Evolutionary conservation across 2,888 invertebrate genomes (phyloP).

Genomic region (Oegoconia quadripuncta): DNA sequence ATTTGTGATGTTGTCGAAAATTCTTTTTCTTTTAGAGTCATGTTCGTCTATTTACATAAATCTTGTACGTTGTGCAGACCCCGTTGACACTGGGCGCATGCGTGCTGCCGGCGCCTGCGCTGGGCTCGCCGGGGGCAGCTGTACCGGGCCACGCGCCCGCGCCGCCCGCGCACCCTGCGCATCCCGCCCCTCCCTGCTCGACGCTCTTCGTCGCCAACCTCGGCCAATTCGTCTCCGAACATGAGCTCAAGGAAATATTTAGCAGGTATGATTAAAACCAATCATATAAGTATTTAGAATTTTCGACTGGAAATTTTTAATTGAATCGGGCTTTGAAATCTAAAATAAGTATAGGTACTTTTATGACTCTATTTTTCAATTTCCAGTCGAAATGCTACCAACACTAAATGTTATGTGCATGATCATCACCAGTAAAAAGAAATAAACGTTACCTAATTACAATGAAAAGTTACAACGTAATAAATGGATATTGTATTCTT

Average conservation of each 20-base stretch:
- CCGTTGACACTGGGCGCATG: constrained; percentile 83
- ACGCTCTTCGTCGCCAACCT: constrained; percentile 99
- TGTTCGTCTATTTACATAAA: not conserved
- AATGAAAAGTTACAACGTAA: constrained; percentile 25
- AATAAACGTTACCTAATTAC: constrained; percentile 12
- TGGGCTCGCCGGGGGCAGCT: constrained; percentile 93
- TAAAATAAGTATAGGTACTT: no score
- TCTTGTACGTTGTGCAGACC: constrained; percentile 46
- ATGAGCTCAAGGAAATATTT: constrained; percentile 98
- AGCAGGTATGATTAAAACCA: constrained; percentile 91
- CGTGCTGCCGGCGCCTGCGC: constrained; percentile 94
- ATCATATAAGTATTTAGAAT: constrained; percentile 25
- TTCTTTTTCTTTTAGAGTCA: not conserved
- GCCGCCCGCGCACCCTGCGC: constrained; percentile 81
- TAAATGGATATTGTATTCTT: constrained; percentile 45
- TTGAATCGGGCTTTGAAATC: no score
- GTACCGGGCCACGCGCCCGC: constrained; percentile 79
- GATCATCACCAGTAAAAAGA: constrained; percentile 22
- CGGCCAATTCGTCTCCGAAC: constrained; percentile 98
- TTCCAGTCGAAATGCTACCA: constrained; percentile 41
- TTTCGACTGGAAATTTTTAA: constrained; percentile 37
- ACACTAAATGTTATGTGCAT: constrained; percentile 51
- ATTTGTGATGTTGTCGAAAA: no score
- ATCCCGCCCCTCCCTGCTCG: constrained; percentile 94
- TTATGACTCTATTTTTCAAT: no score